Evolutionary conservation across 1,140 invertebrate genomes (phyloP).

Genomic region (Sminthurinus signatus): DNA sequence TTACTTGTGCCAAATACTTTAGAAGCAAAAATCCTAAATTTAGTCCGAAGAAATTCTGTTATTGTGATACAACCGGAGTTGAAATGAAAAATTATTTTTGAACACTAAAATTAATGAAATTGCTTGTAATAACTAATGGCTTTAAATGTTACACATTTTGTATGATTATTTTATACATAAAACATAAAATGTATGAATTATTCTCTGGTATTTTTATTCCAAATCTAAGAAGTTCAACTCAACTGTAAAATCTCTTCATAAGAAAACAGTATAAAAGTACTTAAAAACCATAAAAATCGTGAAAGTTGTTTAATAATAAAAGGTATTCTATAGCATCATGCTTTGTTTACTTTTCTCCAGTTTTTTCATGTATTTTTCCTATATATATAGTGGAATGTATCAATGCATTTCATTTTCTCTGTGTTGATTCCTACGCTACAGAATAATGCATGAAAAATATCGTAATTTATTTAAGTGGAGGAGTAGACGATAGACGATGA

Average conservation of each 20-base stretch:
- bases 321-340: neutral
- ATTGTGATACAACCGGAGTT: neutral
- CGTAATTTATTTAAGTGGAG: too few species aligned
- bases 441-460: neutral
- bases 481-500: too few species aligned
- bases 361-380: neutral
- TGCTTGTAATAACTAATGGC: neutral
- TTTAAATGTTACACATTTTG: neutral
- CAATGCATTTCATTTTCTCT: neutral
- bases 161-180: neutral
- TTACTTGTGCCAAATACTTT: conserved; percentile 6
- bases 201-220: neutral
- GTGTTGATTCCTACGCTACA: neutral
- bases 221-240: too few species aligned
- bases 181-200: neutral
- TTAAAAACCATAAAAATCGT: neutral
- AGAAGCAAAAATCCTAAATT: neutral
- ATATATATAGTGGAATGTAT: neutral
- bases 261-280: neutral
- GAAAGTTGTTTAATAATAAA: neutral
- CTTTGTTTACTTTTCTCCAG: neutral
- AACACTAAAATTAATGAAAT: neutral
- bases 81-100: neutral
- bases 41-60: too few species aligned
- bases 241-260: too few species aligned